phyloP scores from a whole-genome alignment of 1,140 invertebrate genomes.

The Ylistrum balloti region DNA sequence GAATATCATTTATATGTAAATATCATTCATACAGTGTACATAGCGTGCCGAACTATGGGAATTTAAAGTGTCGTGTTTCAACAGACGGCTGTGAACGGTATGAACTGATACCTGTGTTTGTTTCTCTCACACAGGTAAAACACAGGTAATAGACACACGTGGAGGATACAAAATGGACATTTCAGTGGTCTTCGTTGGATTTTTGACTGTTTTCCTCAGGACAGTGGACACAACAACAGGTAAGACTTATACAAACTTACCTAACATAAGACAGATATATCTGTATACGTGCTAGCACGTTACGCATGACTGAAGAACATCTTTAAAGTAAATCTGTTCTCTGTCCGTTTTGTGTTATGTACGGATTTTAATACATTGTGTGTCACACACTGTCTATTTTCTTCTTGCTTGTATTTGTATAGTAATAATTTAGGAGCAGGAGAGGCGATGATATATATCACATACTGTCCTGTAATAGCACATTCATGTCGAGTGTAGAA shows the following conservation, averaged over 20 bases:
- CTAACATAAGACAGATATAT: not conserved
- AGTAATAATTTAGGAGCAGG: no score
- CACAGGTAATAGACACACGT: constrained; percentile 37
- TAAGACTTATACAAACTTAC: not conserved
- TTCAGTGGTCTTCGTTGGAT: not conserved
- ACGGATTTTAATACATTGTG: not conserved
- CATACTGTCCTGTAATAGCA: no score
- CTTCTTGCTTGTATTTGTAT: no score
- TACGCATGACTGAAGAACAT: not conserved
- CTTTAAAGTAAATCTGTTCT: constrained; percentile 8
- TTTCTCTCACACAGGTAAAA: constrained; percentile 21
- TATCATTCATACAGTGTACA: constrained; percentile 25
- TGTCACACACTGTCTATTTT: constrained; percentile 6
- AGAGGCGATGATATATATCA: no score
- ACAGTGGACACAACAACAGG: constrained; percentile 1
- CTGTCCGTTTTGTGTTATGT: not conserved
- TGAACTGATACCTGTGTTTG: not conserved
- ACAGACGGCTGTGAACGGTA: constrained; percentile 25
- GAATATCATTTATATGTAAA: constrained; percentile 40
- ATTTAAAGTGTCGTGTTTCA: constrained; percentile 19
- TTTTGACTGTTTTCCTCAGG: not conserved
- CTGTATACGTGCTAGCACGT: not conserved
- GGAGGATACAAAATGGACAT: not conserved
- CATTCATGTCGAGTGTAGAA: no score
- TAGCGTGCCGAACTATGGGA: constrained; percentile 30